A percentile compares a stretch with the other conserved stretches of the same genome.
These are phyloP conservation scores for Gadus chalcogrammus DNA, from an alignment of 2,113 vertebrate genomes.

Conservation along the genomic window DNA sequence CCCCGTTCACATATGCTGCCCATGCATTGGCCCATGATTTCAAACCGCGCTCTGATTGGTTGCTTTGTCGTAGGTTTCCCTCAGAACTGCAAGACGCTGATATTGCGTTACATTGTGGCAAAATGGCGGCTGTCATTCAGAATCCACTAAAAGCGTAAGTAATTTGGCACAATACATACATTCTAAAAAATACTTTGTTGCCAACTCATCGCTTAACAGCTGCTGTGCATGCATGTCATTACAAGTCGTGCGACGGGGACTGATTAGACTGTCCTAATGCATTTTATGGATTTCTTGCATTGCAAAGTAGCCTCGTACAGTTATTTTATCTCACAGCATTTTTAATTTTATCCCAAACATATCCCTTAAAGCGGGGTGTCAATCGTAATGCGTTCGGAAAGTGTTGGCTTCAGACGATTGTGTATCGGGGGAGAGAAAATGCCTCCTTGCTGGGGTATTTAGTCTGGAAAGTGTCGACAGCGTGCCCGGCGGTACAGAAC, in stretches of 20 bases:
- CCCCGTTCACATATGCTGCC: conserved; percentile 58
- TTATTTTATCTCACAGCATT: conserved; percentile 55
- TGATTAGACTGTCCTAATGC: conserved; percentile 58
- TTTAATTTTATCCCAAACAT: conserved; percentile 35
- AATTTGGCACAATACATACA: conserved; percentile 67
- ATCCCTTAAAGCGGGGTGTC: conserved; percentile 33
- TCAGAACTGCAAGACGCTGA: conserved; percentile 87
- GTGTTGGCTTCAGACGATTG: background rate
- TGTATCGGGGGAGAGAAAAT: conserved; percentile 4
- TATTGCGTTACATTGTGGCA: conserved; percentile 99
- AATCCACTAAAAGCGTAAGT: conserved; percentile 99
- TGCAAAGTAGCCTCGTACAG: conserved; percentile 53
- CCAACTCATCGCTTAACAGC: conserved; percentile 38
- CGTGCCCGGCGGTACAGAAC: conserved; percentile 45
- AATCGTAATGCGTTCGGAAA: conserved; percentile 8
- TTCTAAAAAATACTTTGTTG: conserved; percentile 59
- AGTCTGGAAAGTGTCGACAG: conserved; percentile 59
- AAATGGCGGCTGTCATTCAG: conserved; percentile 99
- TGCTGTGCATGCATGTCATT: conserved; percentile 35
- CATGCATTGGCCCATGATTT: conserved; percentile 79
- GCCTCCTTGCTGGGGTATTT: conserved; percentile 53
- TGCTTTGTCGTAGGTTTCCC: conserved; percentile 72
- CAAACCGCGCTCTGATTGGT: conserved; percentile 79
- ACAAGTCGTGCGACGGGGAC: conserved; percentile 41
- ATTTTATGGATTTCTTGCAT: conserved; percentile 50